phyloP scores from a whole-genome alignment of 2,888 invertebrate species.

The Zygaena filipendulae region DNA sequence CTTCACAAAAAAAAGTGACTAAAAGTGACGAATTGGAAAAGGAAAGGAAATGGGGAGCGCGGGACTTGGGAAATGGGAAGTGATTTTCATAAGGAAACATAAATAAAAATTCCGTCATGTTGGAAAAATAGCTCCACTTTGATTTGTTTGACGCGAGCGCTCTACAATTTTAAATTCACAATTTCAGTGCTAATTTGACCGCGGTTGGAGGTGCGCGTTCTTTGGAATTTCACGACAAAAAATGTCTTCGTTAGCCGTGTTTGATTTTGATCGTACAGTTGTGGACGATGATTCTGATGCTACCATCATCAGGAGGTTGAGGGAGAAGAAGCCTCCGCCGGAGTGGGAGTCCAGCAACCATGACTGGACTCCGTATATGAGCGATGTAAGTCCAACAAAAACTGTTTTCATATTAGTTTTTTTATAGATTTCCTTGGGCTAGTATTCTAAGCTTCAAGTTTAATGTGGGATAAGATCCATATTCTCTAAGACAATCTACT shows the following conservation, averaged over 20 bases:
- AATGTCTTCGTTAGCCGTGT: conserved; percentile 48
- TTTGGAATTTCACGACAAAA: no score
- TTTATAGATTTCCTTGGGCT: conserved; percentile 3
- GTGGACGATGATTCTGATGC: conserved; percentile 56
- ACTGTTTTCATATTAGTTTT: not conserved
- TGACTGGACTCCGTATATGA: conserved; percentile 63
- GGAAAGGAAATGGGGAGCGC: no score
- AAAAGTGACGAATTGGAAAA: no score
- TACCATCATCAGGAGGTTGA: conserved; percentile 45
- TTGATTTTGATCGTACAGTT: conserved; percentile 58
- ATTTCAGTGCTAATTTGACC: no score
- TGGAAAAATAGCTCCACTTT: no score
- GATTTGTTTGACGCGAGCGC: no score
- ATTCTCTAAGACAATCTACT: not conserved
- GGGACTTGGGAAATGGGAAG: no score
- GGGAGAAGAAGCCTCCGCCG: conserved; percentile 47
- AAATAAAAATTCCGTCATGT: conserved; percentile 21
- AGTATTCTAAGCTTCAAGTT: no score
- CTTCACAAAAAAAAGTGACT: no score
- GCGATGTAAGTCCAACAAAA: conserved; percentile 43
- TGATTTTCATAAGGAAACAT: no score
- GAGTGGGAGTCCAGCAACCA: conserved; percentile 43
- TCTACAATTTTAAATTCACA: no score
- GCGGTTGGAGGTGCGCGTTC: conserved; percentile 25
- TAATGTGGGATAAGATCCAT: not conserved